Conservation (phyloP, 2,888 invertebrate genomes). For the Pristionchus maxplancki region DNA sequence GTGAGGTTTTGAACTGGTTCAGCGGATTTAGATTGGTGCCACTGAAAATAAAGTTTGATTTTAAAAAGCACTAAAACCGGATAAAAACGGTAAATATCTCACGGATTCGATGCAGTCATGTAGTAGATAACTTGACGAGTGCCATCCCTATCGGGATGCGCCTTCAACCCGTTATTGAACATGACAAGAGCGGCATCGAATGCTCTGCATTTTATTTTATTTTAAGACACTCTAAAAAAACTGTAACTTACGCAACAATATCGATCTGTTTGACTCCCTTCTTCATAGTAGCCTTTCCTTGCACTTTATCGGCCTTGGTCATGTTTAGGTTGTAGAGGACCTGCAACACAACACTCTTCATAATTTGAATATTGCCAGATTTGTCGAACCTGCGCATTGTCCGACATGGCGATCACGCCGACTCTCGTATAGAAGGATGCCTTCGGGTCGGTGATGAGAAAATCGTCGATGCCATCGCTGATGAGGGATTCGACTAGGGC, state of each 20-base stretch:
- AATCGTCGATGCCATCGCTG: background rate
- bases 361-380: background rate
- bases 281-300: background rate
- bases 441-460: background rate
- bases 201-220: background rate
- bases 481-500: background rate
- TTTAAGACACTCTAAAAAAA: background rate
- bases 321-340: background rate
- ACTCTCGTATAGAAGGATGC: background rate
- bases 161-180: no score
- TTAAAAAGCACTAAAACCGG: no score
- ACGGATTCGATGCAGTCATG: background rate
- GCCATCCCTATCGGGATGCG: background rate
- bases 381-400: background rate
- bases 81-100: background rate
- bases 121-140: conserved; percentile 3
- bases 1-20: background rate
- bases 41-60: background rate
- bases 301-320: background rate
- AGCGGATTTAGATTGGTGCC: background rate
- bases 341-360: background rate
- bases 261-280: no score
- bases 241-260: no score
- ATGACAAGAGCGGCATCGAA: background rate
- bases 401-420: background rate